These are phyloP conservation scores for Mallotus villosus DNA, from an alignment of 2,797 vertebrate genomes.

Conservation along the genomic window DNA sequence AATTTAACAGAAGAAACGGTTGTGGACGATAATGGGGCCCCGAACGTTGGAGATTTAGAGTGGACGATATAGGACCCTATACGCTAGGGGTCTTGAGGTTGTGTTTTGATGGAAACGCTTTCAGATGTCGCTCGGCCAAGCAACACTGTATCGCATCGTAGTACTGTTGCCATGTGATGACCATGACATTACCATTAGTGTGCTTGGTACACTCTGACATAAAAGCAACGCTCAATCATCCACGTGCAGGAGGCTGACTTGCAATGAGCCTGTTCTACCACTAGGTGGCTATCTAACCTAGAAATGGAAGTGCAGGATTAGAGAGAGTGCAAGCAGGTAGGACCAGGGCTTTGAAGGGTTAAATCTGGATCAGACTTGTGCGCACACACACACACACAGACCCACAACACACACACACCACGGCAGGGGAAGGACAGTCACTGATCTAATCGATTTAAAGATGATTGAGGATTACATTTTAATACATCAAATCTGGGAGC, in stretches of 20 bases:
- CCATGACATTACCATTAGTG: too few relatives aligned
- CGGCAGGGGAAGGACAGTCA: constrained; percentile 47
- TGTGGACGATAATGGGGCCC: too few relatives aligned
- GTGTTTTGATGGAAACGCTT: too few relatives aligned
- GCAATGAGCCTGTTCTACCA: constrained; percentile 33
- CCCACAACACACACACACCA: background rate
- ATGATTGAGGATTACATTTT: constrained; percentile 64
- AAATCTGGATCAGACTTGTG: constrained; percentile 23
- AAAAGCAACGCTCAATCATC: background rate
- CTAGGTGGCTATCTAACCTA: constrained; percentile 58
- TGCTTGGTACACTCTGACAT: too few relatives aligned
- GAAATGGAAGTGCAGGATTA: background rate
- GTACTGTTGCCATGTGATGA: too few relatives aligned
- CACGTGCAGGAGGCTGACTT: constrained; percentile 8
- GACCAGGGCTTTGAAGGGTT: constrained; percentile 22
- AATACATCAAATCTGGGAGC: constrained; percentile 55
- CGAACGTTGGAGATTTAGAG: too few relatives aligned
- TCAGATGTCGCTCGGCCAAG: background rate
- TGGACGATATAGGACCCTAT: too few relatives aligned
- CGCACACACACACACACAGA: background rate
- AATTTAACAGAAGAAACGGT: too few relatives aligned
- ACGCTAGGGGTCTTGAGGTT: too few relatives aligned
- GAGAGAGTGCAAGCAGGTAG: constrained; percentile 31
- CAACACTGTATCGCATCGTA: background rate
- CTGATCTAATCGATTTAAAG: constrained; percentile 55